Base-by-base conservation (phyloP, 2,113 vertebrate genomes). In the Canis aureus region DNA sequence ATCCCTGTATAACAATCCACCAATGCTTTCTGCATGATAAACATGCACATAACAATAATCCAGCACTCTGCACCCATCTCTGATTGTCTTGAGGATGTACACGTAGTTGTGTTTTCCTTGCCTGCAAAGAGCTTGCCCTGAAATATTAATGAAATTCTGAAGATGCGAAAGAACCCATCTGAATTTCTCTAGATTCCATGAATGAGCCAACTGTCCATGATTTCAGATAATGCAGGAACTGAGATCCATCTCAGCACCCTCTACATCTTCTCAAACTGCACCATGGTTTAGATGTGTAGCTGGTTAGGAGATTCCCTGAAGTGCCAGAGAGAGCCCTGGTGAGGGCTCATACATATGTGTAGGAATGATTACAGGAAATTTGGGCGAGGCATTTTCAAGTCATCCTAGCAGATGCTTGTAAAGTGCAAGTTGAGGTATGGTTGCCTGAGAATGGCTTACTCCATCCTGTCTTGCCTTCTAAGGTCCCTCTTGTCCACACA, bases 41-140 rank as follows among this genome's bases (percentile, higher is more conserved):
- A 27, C 7, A 2, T 22, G 15, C 8, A 22, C 17, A n/a, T 3
- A 8, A 57, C 62, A 59, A 64, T 6, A 23, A 35, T 49, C 32
- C 51, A 23, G 16, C 55, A 12, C 23, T 57, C 9, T 9, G 7
- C 29, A 0, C 13, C 10, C 22, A 3, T 23, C 16, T 17, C 49
- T 66, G 19, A 17, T 57, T 3, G 32, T n/a, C 22, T 84, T 4
- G 5, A 62, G 81, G 29, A 25, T 53, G 22, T 59, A 20, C 25
- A 55, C 19, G 2, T 55, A 29, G 89, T 82, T 86, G 25, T 86
- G 25, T 53, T 81, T 60, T 51, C 20, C 43, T 92, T 69, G 13
- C 79, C 51, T 90, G 51, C 38, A 55, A 91, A 91, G 67, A 91
- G 13, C 38, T 85, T 94, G 15, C 22, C 7, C 35, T 81, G 69